phyloP scores from a whole-genome alignment of 1,140 invertebrate genomes.

The Penaeus japonicus region DNA sequence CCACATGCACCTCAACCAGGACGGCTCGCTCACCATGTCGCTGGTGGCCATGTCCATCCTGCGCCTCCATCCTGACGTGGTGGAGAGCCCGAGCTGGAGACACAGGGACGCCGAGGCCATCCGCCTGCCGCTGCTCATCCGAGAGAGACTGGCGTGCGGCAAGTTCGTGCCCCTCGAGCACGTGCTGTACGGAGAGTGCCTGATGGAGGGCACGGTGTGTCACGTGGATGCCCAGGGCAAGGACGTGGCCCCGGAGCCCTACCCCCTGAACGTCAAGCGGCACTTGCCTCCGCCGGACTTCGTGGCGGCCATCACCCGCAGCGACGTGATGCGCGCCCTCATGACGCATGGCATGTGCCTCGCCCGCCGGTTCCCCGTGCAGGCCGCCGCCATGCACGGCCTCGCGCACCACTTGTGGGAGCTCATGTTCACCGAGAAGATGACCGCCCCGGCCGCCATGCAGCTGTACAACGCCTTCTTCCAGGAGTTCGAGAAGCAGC shows the following conservation, averaged over 20 bases:
- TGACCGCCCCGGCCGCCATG: background rate
- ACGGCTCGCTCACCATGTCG: background rate
- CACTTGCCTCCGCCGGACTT: background rate
- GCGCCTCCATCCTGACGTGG: background rate
- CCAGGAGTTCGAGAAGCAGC: constrained; percentile 6
- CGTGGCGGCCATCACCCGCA: background rate
- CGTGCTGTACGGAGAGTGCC: background rate
- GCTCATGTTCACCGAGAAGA: constrained; percentile 4
- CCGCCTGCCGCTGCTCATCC: background rate
- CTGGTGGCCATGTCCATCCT: background rate
- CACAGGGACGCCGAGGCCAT: background rate
- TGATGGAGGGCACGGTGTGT: background rate
- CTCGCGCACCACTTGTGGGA: background rate
- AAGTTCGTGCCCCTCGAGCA: constrained; percentile 1
- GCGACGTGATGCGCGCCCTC: background rate
- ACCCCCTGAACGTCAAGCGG: background rate
- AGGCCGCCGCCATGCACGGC: constrained; percentile 17
- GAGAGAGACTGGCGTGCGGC: background rate
- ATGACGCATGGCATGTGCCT: background rate
- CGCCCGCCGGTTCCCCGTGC: background rate
- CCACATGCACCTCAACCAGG: background rate
- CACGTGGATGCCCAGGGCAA: background rate
- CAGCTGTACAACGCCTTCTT: constrained; percentile 19
- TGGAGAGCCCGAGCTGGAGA: background rate
- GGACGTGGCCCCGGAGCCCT: background rate